Evolutionary conservation across 2,797 vertebrate genomes (phyloP).

Genomic region (Aphelocoma californica): DNA sequence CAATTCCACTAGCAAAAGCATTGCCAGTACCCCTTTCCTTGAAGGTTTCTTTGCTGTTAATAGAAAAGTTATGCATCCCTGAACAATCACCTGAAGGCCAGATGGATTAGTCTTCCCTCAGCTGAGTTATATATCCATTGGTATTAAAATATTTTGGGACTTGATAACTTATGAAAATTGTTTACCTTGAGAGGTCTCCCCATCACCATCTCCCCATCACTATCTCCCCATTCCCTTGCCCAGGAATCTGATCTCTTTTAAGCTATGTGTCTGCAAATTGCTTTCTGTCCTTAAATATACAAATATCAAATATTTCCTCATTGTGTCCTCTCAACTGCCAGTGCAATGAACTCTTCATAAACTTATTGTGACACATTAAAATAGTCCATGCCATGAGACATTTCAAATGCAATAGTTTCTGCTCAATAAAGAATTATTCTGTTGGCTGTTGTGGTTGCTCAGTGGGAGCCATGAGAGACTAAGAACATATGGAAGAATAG

Average conservation of each 20-base stretch:
- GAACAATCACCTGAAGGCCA: not conserved
- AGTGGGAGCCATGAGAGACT: not conserved
- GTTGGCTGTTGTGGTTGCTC: not conserved
- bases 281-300: not conserved
- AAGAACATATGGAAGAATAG: not conserved
- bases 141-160: not conserved
- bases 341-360: not conserved
- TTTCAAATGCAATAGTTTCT: not conserved
- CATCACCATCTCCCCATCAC: no score
- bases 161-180: not conserved
- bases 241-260: not conserved
- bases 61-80: not conserved
- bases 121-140: not conserved
- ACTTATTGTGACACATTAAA: not conserved
- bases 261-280: fast-evolving
- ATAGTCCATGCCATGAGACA: not conserved
- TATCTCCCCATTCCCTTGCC: not conserved
- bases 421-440: not conserved
- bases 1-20: not conserved
- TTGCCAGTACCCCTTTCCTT: not conserved
- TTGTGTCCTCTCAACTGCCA: not conserved
- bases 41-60: not conserved
- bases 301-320: not conserved
- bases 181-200: not conserved
- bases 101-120: not conserved